A percentile compares a stretch with the other conserved stretches of the same genome.
These are phyloP conservation scores for Eutolmus rufibarbis DNA, from an alignment of 2,888 invertebrate genomes.

Conservation along the genomic window DNA sequence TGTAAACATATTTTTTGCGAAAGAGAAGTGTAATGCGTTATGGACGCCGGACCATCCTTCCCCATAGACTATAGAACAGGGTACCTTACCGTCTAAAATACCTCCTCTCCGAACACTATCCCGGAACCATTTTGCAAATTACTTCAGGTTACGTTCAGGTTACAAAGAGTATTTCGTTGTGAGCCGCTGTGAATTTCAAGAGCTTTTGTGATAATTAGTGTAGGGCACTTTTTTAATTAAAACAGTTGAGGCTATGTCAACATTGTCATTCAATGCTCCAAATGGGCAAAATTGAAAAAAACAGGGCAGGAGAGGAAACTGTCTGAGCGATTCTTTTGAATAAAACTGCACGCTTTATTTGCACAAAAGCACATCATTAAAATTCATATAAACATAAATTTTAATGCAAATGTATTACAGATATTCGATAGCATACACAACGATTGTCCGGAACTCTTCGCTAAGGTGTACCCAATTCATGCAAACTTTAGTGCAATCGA, in stretches of 20 bases:
- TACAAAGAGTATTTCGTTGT: no score
- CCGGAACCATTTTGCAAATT: no score
- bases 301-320: not conserved
- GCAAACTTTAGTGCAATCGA: slow-evolving; percentile 65
- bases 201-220: not conserved
- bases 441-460: slow-evolving; percentile 62
- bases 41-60: no score
- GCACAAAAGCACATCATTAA: not conserved
- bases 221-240: not conserved
- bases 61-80: no score
- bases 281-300: not conserved
- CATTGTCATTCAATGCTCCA: not conserved
- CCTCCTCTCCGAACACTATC: no score
- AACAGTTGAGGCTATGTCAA: not conserved
- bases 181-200: not conserved
- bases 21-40: no score
- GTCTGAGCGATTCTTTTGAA: not conserved
- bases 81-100: no score
- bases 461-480: slow-evolving; percentile 68
- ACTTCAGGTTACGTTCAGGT: no score
- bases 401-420: slow-evolving; percentile 54
- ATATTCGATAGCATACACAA: slow-evolving; percentile 66
- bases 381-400: not conserved
- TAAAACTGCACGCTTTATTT: not conserved
- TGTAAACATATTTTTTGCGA: no score